A percentile compares a stretch with the other conserved stretches of the same genome.
These are phyloP conservation scores for Castor canadensis DNA, from an alignment of 2,113 vertebrate species.

Conservation along the genomic window DNA sequence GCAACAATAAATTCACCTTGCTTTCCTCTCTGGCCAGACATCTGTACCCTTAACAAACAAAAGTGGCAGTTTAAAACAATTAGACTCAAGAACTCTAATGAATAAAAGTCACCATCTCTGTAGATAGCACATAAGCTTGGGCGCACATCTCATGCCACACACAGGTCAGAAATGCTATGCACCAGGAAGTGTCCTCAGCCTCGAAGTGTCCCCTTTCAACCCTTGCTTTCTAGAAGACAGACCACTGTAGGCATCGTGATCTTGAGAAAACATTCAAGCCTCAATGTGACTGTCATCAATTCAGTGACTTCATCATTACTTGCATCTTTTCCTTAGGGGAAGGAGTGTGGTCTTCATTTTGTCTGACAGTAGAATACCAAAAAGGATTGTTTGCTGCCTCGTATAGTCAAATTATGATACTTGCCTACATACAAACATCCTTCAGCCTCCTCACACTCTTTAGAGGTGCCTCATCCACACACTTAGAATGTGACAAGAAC, in stretches of 20 bases:
- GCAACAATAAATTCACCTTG: slow-evolving; percentile 55
- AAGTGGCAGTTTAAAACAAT: slow-evolving; percentile 74
- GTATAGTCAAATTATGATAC: background rate
- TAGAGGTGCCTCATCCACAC: background rate
- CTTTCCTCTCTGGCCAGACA: slow-evolving; percentile 56
- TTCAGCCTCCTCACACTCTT: background rate
- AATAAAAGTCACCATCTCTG: slow-evolving; percentile 61
- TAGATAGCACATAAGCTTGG: background rate
- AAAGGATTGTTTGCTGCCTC: background rate
- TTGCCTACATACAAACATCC: background rate
- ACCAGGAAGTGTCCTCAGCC: background rate
- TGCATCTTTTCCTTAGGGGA: background rate
- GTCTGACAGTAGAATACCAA: background rate
- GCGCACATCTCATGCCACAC: background rate
- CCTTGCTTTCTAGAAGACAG: background rate
- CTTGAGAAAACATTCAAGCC: background rate
- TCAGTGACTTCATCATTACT: background rate
- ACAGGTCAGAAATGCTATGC: background rate
- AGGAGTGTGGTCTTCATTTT: background rate
- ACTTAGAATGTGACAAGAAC: background rate
- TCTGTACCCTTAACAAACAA: slow-evolving; percentile 74
- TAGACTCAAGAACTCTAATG: slow-evolving; percentile 61
- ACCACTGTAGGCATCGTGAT: background rate
- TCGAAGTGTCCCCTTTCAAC: background rate
- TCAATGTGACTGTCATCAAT: background rate